These are phyloP conservation scores for Triplophysa siluroides DNA, from an alignment of 2,113 vertebrate genomes.

Conservation along the genomic window DNA sequence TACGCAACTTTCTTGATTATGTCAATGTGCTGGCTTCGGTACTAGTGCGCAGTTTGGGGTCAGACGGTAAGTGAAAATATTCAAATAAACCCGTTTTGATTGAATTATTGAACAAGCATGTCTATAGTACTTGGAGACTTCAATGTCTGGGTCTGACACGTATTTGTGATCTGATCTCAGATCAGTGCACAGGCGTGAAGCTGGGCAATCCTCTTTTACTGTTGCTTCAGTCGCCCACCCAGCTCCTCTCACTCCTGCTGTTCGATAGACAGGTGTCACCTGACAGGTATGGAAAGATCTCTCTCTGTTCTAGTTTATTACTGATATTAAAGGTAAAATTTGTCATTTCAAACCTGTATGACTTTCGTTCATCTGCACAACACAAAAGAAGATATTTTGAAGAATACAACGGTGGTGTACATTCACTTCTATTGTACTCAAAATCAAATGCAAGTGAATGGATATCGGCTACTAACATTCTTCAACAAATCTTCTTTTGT, in stretches of 20 bases:
- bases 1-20: conserved; percentile 84
- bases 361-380: no score
- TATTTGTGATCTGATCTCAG: conserved; percentile 62
- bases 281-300: conserved; percentile 79
- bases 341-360: no score
- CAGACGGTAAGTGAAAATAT: conserved; percentile 72
- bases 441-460: no score
- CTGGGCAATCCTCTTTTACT: conserved; percentile 93
- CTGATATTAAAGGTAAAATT: no score
- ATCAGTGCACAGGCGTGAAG: conserved; percentile 77
- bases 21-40: conserved; percentile 82
- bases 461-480: no score
- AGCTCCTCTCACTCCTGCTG: conserved; percentile 88
- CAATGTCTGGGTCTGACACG: neutral
- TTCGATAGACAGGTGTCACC: conserved; percentile 92
- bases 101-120: neutral
- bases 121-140: neutral
- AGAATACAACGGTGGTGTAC: no score
- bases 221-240: conserved; percentile 86
- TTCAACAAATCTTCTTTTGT: no score
- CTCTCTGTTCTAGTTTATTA: neutral
- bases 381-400: no score
- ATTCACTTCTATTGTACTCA: no score
- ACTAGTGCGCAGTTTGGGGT: conserved; percentile 80
- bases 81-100: neutral